A percentile compares a stretch with the other conserved stretches of the same genome.
Evolutionary conservation across 2,797 vertebrate species (phyloP).

Genomic region (Microchirus variegatus): DNA sequence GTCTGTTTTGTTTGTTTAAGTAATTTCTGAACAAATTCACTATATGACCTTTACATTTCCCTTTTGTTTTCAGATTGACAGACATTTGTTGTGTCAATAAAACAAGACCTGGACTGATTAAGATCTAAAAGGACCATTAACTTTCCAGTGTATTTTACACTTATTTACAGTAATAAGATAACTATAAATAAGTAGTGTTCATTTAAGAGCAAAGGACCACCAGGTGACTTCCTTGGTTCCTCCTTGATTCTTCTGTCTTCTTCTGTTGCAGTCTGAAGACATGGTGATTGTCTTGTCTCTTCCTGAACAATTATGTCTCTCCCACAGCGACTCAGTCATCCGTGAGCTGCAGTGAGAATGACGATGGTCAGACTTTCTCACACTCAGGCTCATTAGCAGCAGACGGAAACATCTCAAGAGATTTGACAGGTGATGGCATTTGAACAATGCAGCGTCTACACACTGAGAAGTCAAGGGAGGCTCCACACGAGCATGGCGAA

Average conservation of each 20-base stretch:
- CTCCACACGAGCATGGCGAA: neutral
- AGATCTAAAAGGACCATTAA: too few species aligned
- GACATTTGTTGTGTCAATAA: too few species aligned
- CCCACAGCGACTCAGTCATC: slow-evolving; percentile 53
- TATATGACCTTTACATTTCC: too few species aligned
- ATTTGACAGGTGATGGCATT: slow-evolving; percentile 34
- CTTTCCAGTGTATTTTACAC: too few species aligned
- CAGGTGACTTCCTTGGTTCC: neutral
- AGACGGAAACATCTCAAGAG: slow-evolving; percentile 42
- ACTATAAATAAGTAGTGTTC: too few species aligned
- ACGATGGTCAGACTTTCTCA: slow-evolving; percentile 73
- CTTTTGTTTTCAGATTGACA: too few species aligned
- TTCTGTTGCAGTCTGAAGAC: slow-evolving; percentile 1
- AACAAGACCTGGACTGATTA: too few species aligned
- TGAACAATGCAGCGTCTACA: slow-evolving; percentile 19
- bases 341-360: slow-evolving; percentile 73
- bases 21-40: too few species aligned
- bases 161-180: too few species aligned
- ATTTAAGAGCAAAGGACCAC: neutral
- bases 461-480: neutral
- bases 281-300: slow-evolving; percentile 9
- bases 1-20: too few species aligned
- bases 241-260: slow-evolving; percentile 1
- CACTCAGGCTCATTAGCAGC: slow-evolving; percentile 54
- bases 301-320: slow-evolving; percentile 22